Evolutionary conservation across 2,113 vertebrate species (phyloP), one percentile per base, ranked within the genome.

Genomic region (Ondatra zibethicus): DNA sequence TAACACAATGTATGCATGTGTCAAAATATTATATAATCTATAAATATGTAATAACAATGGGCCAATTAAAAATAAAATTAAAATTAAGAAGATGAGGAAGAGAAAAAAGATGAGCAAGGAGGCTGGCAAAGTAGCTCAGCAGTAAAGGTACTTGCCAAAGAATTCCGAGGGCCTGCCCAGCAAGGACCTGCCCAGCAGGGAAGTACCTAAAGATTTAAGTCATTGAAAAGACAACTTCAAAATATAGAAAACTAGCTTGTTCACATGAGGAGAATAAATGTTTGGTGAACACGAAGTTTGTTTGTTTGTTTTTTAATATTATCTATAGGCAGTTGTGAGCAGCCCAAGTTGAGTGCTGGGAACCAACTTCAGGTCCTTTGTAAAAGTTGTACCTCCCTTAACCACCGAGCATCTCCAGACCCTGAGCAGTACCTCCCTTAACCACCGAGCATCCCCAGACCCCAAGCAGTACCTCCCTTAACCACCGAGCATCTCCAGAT

Each of bases 141-240:
- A 82, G 13, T 27, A 29, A 82, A 61, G 52, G 80, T 61, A 65
- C 58, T 65, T 45, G 58, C 58, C 81, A 45, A 9, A 13, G 4
- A 42, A 42, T 12, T 27, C 82, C 33, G n/a, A 58, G 3, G 13
- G 19, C 39, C n/a, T 91, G 70, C 72, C 27, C 75, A 87, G 92
- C 12, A 75, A 13, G 29, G 7, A 4, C 55, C 36, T 90, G 73
- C 70, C 27, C 76, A 85, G 92, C 13, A 76, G 17, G 25, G 4
- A 5, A 70, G n/a, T 77, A 33, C 75, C 45, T 92, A 6, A 95
- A 94, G 65, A 96, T 88, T 80, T 5, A 7, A 92, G 70, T 85
- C 31, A 92, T 25, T 2, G 23, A 95, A 94, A 10, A 10, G 42
- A 88, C 95, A 68, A 93, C 39, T 66, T 92, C 47, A 95, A 95